Evolutionary conservation across 2,797 vertebrate genomes (phyloP).

Genomic region (Tamandua tetradactyla): DNA sequence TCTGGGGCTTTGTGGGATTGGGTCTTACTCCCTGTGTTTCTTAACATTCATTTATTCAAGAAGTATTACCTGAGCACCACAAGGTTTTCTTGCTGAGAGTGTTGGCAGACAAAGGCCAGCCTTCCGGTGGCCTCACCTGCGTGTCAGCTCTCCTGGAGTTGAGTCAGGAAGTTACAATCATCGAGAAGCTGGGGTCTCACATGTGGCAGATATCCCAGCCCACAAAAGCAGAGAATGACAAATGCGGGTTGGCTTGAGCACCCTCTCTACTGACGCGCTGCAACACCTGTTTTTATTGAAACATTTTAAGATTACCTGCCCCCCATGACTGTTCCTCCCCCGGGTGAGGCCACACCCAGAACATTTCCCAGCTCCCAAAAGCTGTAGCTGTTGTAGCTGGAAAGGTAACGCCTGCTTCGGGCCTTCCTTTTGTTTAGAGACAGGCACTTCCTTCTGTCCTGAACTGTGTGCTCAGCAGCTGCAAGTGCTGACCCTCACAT

Average conservation of each 20-base stretch:
- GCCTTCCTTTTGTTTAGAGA: too few relatives aligned
- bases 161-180: not conserved
- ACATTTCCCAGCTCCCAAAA: not conserved
- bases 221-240: too few relatives aligned
- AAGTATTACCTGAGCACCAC: not conserved
- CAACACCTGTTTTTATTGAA: not conserved
- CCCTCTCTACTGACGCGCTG: not conserved
- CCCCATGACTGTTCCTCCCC: not conserved
- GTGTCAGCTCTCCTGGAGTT: not conserved
- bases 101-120: not conserved
- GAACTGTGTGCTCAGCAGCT: not conserved
- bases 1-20: not conserved
- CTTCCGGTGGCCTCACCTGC: not conserved
- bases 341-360: not conserved
- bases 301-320: too few relatives aligned
- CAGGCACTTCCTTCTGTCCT: not conserved
- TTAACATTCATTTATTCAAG: too few relatives aligned
- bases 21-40: not conserved
- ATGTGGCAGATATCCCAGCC: too few relatives aligned
- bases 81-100: not conserved
- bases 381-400: not conserved
- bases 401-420: too few relatives aligned
- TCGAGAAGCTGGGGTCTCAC: too few relatives aligned
- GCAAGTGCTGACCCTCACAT: fast-evolving
- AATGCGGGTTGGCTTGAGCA: too few relatives aligned